These are phyloP conservation scores for Perccottus glenii DNA, from an alignment of 2,113 vertebrate genomes.

Conservation along the genomic window DNA sequence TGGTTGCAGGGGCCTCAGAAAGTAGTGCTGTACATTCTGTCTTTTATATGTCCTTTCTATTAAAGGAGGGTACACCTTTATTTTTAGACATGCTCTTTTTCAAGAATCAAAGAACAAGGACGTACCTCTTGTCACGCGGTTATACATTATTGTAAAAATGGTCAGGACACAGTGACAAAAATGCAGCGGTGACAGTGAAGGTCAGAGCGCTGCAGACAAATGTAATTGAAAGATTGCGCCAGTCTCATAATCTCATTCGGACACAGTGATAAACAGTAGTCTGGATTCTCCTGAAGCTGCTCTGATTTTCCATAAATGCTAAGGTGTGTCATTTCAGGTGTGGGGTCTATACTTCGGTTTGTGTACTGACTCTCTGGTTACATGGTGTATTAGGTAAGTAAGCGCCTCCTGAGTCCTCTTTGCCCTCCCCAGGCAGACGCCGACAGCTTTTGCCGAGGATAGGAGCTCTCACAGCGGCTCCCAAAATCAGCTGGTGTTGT, in stretches of 20 bases:
- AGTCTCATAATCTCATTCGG: slow-evolving; percentile 46
- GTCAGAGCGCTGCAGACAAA: slow-evolving; percentile 56
- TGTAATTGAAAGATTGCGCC: slow-evolving; percentile 44
- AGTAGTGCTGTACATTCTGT: slow-evolving; percentile 30
- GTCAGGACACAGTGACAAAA: slow-evolving; percentile 8
- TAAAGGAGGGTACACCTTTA: slow-evolving; percentile 17
- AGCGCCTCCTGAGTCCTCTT: slow-evolving; percentile 47
- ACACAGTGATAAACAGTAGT: slow-evolving; percentile 51
- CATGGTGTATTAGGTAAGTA: slow-evolving; percentile 10
- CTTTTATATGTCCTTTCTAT: slow-evolving; percentile 30
- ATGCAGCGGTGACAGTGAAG: slow-evolving; percentile 44
- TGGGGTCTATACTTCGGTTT: not conserved
- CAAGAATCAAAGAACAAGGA: slow-evolving; percentile 13
- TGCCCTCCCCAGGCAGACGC: slow-evolving; percentile 39
- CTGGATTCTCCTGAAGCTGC: slow-evolving; percentile 11
- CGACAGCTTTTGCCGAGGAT: slow-evolving; percentile 18
- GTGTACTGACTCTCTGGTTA: slow-evolving; percentile 15
- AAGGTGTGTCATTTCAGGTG: slow-evolving; percentile 12
- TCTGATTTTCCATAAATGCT: slow-evolving; percentile 15
- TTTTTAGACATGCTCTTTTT: slow-evolving; percentile 18
- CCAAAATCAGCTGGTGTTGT: slow-evolving; percentile 69
- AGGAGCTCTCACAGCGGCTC: slow-evolving; percentile 45
- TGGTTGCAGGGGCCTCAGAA: slow-evolving; percentile 8
- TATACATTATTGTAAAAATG: slow-evolving; percentile 6
- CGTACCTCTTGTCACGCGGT: slow-evolving; percentile 9